These are phyloP conservation scores for Odontamblyopus lacepedii DNA, from an alignment of 2,797 vertebrate genomes.

Conservation along the genomic window DNA sequence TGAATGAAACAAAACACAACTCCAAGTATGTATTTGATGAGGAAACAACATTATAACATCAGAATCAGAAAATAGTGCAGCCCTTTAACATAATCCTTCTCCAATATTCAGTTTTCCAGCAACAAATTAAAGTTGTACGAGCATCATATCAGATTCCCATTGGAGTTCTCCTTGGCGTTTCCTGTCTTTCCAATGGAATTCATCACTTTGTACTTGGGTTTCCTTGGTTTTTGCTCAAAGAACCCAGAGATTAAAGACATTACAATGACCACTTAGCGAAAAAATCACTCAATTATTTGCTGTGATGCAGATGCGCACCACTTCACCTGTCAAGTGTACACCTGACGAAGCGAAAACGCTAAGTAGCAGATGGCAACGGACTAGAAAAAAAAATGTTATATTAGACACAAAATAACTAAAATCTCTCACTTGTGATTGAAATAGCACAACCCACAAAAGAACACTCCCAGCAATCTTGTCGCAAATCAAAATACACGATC, in stretches of 20 bases:
- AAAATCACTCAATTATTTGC: neutral
- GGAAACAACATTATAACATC: too few species aligned
- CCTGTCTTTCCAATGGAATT: neutral
- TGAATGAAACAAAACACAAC: too few species aligned
- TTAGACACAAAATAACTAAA: constrained; percentile 11
- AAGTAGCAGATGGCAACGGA: neutral
- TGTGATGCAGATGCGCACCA: neutral
- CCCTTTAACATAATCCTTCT: neutral
- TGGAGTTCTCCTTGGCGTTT: constrained; percentile 6
- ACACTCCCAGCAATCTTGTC: constrained; percentile 5
- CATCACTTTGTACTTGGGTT: constrained; percentile 3
- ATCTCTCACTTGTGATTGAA: constrained; percentile 21
- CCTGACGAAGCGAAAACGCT: constrained; percentile 5
- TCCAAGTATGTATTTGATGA: too few species aligned
- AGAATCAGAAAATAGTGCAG: too few species aligned
- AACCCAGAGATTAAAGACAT: constrained; percentile 5
- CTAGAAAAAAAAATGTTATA: neutral
- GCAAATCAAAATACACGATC: constrained; percentile 24
- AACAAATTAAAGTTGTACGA: constrained; percentile 35
- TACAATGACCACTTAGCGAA: neutral
- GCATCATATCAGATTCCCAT: constrained; percentile 7
- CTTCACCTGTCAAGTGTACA: neutral
- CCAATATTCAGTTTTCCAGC: constrained; percentile 14
- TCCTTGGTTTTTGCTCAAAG: neutral
- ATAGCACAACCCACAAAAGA: constrained; percentile 11